Evolutionary conservation across 2,888 invertebrate species (phyloP).

Genomic region (Conus canariensis): DNA sequence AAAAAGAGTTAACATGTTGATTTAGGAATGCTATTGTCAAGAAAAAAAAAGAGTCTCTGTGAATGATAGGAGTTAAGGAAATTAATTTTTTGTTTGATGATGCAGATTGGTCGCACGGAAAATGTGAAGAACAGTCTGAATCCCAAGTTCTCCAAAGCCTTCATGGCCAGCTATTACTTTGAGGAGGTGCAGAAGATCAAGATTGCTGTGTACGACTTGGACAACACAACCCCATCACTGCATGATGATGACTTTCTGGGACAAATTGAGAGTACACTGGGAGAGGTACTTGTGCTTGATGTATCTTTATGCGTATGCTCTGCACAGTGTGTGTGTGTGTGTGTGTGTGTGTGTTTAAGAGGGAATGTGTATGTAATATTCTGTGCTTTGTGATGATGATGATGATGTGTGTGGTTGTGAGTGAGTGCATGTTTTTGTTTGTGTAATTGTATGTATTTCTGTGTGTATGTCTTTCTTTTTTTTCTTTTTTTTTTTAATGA

Average conservation of each 20-base stretch:
- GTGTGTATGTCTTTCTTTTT: too few species aligned
- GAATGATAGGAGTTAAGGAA: too few species aligned
- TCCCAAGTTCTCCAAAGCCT: constrained; percentile 77
- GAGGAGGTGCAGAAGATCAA: constrained; percentile 82
- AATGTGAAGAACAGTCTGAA: constrained; percentile 76
- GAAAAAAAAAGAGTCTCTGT: too few species aligned
- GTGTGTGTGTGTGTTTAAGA: neutral
- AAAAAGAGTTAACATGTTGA: too few species aligned
- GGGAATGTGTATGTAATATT: neutral
- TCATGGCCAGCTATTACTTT: constrained; percentile 82
- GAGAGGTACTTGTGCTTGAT: constrained; percentile 63
- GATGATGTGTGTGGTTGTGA: too few species aligned
- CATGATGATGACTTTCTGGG: constrained; percentile 75
- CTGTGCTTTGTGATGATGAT: too few species aligned
- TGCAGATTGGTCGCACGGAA: constrained; percentile 76
- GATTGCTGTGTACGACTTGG: constrained; percentile 80
- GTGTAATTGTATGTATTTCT: too few species aligned
- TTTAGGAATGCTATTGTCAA: too few species aligned
- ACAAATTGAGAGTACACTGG: constrained; percentile 74
- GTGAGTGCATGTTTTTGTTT: too few species aligned
- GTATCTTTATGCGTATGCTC: too few species aligned
- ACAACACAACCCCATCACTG: constrained; percentile 69
- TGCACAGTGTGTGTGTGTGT: neutral
- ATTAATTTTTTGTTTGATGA: neutral
- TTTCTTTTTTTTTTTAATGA: too few species aligned